Evolutionary conservation across 2,113 vertebrate species (phyloP), one percentile per base, ranked within the genome.

Genomic region (Rhizomys pruinosus): DNA sequence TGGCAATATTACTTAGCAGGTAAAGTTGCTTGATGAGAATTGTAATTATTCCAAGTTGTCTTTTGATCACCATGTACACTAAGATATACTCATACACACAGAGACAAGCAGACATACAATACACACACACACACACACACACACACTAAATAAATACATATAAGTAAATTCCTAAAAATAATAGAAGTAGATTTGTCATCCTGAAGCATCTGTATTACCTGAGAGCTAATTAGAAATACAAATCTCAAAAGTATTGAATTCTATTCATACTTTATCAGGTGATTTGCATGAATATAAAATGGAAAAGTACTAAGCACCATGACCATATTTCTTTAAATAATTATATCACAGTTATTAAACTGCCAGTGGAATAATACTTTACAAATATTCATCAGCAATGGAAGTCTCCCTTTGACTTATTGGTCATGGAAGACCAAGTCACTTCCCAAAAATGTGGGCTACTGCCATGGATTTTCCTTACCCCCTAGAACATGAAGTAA

Each of bases 271-370:
- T 85, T 91, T 64, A 94, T 79, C 52, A 87, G 37, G 52, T 89
- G 25, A 89, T 80, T 82, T 78, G 15, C 9, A 73, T 92, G 52
- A 8, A 86, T 59, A 93, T 32, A 78, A 90, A 76, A 77, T 90
- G 15, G 82, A 92, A 94, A 94, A 37, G 34, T 88, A 39, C 78
- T 85, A 87, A 80, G 73, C 12, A 44, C 5, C 20, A 52, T 81
- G 92, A 74, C 89, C 82, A 82, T 91, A 86, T 84, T 89, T 91
- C 9, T 59, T 84, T 94, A 95, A 84, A 37, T 34, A 89, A 63
- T 34, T 64, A 15, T 79, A 0, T 66, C 84, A 7, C 74, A 57
- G 88, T 93, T 59, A 78, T 47, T 89, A 90, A 93, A 73, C 19
- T 77, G 44, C 2, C 27, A 87, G 9, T 90, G 20, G 94, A 63